phyloP scores from a whole-genome alignment of 2,888 invertebrate species.

The Epirrita christyi region DNA sequence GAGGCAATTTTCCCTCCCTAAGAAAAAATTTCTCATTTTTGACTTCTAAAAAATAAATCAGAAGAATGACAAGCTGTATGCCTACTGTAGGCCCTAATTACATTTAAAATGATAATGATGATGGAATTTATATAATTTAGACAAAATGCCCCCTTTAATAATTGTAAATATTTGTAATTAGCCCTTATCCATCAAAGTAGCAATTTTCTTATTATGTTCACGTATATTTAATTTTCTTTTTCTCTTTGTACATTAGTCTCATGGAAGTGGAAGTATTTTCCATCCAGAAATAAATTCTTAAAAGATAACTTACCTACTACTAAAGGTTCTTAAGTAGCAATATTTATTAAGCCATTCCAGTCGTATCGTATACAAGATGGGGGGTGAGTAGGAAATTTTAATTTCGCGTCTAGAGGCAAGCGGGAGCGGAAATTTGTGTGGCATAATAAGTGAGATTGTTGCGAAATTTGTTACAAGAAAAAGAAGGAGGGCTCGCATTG shows the following conservation, averaged over 20 bases:
- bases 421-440: slow-evolving; percentile 83
- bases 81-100: no score
- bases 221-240: not conserved
- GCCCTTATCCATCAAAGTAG: no score
- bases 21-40: no score
- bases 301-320: slow-evolving; percentile 54
- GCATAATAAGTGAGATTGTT: slow-evolving; percentile 86
- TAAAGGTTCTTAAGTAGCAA: slow-evolving; percentile 69
- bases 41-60: no score
- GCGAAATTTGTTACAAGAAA: slow-evolving; percentile 85
- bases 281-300: slow-evolving; percentile 23
- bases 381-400: slow-evolving; percentile 83
- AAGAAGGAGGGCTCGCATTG: slow-evolving; percentile 80
- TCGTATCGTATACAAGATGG: slow-evolving; percentile 68
- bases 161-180: no score
- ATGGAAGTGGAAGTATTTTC: not conserved
- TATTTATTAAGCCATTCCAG: slow-evolving; percentile 80
- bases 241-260: not conserved
- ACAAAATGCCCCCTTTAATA: no score
- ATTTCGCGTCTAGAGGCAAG: slow-evolving; percentile 80
- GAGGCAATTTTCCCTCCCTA: not conserved
- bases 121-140: no score
- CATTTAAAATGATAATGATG: no score
- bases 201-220: no score
- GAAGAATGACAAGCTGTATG: no score